Evolutionary conservation across 2,797 vertebrate species (phyloP), one percentile per base, ranked within the genome.

Genomic region (Oryzias dopingdopingensis): DNA sequence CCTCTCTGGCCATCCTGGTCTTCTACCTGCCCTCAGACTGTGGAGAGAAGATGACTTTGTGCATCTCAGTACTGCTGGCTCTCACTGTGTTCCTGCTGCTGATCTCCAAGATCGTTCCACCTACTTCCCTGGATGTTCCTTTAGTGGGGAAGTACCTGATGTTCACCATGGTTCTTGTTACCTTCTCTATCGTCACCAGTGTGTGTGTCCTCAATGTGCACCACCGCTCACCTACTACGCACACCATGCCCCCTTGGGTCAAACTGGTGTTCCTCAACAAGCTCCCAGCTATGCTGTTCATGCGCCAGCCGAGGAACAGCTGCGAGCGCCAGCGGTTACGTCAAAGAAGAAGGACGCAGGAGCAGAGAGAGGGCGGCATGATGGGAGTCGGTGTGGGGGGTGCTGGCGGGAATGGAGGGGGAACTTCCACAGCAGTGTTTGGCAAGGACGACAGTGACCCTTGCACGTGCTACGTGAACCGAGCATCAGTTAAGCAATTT

Each of bases 111-210:
- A 98, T 98, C 0, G 96, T 98, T 45, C 96, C 96, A 0, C 96
- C 96, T 63, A 98, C 96, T 1, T 98, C 96, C 0, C 90, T 98
- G 17, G 96, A 98, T 0, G 96, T 98, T 32, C 96, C 96, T 0
- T 91, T 97, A n/a, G 95, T 98, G 56, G 96, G 96, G 72, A 98
- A 98, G 80, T 98, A 98, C 80, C 90, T 98, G 56, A 97, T 98
- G 96, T 98, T 98, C 92, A 98, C 96, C 73, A 98, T 98, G 96
- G 96, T 98, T 20, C 90, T 98, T 43, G 96, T 98, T 65, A 98
- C 96, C 56, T 98, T 98, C 90, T 98, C 96, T 59, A 98, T 98
- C 0, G 94, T 98, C 76, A 98, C 95, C 67, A 97, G 96, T 0
- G 96, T 98, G 70, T 98, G 96, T 0, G 96, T 98, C 68, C 92